A percentile compares a stretch with the other conserved stretches of the same genome.
Conservation (phyloP, 2,888 invertebrate genomes). For the Euclidia mi region DNA sequence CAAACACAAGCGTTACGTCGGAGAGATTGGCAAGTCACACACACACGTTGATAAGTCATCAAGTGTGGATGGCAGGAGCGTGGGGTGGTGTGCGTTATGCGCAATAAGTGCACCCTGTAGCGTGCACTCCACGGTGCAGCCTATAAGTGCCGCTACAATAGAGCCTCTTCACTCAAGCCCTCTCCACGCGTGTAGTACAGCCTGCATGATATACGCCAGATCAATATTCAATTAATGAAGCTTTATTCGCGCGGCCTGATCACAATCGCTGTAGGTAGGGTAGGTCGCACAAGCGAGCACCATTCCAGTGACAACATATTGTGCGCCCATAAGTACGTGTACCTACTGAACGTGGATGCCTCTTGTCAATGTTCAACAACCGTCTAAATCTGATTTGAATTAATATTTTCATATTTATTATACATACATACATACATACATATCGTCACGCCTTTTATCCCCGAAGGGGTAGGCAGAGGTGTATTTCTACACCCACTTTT, state of each 20-base stretch:
- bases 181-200: constrained; percentile 37
- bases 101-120: constrained; percentile 16
- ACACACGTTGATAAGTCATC: not conserved
- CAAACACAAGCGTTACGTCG: not conserved
- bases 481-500: too few species aligned
- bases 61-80: constrained; percentile 14
- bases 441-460: too few species aligned
- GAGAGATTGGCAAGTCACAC: not conserved
- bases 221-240: constrained; percentile 41
- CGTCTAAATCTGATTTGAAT: too few species aligned
- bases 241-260: not conserved
- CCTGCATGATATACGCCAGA: constrained; percentile 38
- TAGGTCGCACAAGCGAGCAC: too few species aligned
- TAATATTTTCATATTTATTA: too few species aligned
- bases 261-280: not conserved
- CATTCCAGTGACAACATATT: too few species aligned
- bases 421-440: too few species aligned
- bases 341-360: too few species aligned
- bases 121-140: constrained; percentile 34
- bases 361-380: too few species aligned
- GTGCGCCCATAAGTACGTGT: too few species aligned
- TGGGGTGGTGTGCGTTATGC: constrained; percentile 3
- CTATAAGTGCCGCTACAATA: constrained; percentile 51
- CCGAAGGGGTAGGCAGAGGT: too few species aligned
- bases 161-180: constrained; percentile 41